Percentiles rank a stretch among this genome's conserved stretches.
Conservation (phyloP, 2,113 vertebrate species). For the Cyprinodon brontotheroides region DNA sequence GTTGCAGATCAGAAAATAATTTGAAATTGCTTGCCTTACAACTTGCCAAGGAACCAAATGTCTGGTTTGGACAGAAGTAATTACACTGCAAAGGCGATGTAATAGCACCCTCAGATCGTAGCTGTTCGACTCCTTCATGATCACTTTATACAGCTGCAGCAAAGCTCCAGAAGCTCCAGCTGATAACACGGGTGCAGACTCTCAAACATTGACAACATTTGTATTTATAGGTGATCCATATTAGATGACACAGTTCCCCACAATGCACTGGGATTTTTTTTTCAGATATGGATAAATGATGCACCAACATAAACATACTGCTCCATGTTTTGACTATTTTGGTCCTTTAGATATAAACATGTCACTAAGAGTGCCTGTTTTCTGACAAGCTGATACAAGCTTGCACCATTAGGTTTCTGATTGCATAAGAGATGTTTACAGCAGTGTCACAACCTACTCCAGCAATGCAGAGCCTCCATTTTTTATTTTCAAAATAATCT, state of each 20-base stretch:
- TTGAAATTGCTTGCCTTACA: background rate
- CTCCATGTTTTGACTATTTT: constrained; percentile 1
- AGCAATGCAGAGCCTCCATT: constrained; percentile 32
- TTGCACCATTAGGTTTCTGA: constrained; percentile 3
- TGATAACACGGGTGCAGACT: background rate
- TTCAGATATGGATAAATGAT: constrained; percentile 19
- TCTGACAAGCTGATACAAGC: constrained; percentile 12
- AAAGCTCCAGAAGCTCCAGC: background rate
- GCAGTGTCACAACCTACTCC: constrained; percentile 25
- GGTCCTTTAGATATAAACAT: constrained; percentile 1
- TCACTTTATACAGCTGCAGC: background rate
- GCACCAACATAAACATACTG: constrained; percentile 2
- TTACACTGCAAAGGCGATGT: too few species aligned
- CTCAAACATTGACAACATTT: background rate
- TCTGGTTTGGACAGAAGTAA: background rate
- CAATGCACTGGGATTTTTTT: background rate
- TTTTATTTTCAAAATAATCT: constrained; percentile 1
- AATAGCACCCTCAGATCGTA: too few species aligned
- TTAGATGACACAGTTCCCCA: constrained; percentile 16
- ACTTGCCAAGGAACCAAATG: background rate
- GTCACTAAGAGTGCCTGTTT: constrained; percentile 6
- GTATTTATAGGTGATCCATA: constrained; percentile 19
- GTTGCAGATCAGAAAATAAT: background rate
- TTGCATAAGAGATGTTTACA: constrained; percentile 21
- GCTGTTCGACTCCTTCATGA: too few species aligned